Conservation (phyloP, 2,888 invertebrate genomes). For the Caenorhabditis sp. region DNA sequence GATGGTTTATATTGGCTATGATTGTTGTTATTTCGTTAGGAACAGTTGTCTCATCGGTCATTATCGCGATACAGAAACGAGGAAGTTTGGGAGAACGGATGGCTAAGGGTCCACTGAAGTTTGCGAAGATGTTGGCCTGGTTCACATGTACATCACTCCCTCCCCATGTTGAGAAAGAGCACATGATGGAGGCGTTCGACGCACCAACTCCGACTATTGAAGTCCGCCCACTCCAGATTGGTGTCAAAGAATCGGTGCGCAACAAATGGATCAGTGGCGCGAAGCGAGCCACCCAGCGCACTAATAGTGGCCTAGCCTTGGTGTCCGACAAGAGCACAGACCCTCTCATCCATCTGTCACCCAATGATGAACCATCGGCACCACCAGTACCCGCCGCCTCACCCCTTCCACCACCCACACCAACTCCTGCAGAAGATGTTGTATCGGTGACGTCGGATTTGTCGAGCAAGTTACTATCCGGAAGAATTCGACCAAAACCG, state of each 20-base stretch:
- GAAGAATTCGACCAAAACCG: slow-evolving; percentile 34
- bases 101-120: slow-evolving; percentile 54
- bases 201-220: slow-evolving; percentile 47
- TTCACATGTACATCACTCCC: slow-evolving; percentile 68
- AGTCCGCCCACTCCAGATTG: slow-evolving; percentile 41
- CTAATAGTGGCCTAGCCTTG: slow-evolving; percentile 49
- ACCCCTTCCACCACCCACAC: slow-evolving; percentile 29
- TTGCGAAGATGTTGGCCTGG: slow-evolving; percentile 61
- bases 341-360: slow-evolving; percentile 57
- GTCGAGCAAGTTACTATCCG: slow-evolving; percentile 36
- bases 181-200: slow-evolving; percentile 52
- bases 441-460: slow-evolving; percentile 41
- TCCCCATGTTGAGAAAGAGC: slow-evolving; percentile 64
- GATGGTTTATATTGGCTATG: slow-evolving; percentile 74
- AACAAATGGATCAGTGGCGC: slow-evolving; percentile 38
- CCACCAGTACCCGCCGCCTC: slow-evolving; percentile 25
- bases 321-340: slow-evolving; percentile 64
- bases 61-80: slow-evolving; percentile 73
- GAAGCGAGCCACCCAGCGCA: slow-evolving; percentile 29
- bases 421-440: slow-evolving; percentile 27
- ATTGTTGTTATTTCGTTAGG: slow-evolving; percentile 74
- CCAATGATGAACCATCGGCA: slow-evolving; percentile 18
- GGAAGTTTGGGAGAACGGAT: slow-evolving; percentile 67
- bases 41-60: slow-evolving; percentile 74
- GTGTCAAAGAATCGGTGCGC: slow-evolving; percentile 32